Evolutionary conservation across 2,113 vertebrate species (phyloP), one percentile per base, ranked within the genome.

Genomic region (Thymallus thymallus): DNA sequence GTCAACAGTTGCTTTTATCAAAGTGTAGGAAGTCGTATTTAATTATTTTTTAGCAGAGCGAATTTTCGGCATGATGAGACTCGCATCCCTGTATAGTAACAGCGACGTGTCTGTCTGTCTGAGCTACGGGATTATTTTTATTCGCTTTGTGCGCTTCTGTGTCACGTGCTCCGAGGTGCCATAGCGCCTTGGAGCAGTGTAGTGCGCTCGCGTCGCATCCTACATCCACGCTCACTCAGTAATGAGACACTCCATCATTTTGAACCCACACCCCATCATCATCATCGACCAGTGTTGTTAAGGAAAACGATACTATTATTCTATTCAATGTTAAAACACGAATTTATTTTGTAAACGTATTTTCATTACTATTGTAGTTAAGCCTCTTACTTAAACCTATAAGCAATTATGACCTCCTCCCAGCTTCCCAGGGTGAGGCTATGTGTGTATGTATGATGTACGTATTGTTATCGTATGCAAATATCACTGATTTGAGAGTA

Each of bases 151-250:
- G 79, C 81, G 80, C 71, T 51, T 14, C 68, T 68, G 35, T 30
- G 82, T 89, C 87, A 90, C 87, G 86, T 90, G 89, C 60, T 84
- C 41, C 29, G 86, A 86, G 79, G 78, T 84, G 83, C 80, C 71
- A 2, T 22, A 26, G 41, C 46, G 26, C 46, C 6, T 24, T n/a
- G 14, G 24, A 68, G 26, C 46, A 29, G 68, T 58, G 16, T 6
- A 18, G 48, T 30, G 24, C 30, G 16, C 26, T 16, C 30, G 30
- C 18, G 6, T 26, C 64, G 64, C 30, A 20, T 32, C 16, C 30
- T 30, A 26, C 68, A 26, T 16, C 23, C 2, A 29, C 62, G 9
- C 72, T 14, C 72, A 16, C 9, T 9, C 29, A 41, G 9, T 69
- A 46, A 45, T 23, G 35, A 18, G n/a, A 61, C 58, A 24, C 58